Conservation (phyloP, 2,888 invertebrate genomes). For the Oscheius sp. region DNA sequence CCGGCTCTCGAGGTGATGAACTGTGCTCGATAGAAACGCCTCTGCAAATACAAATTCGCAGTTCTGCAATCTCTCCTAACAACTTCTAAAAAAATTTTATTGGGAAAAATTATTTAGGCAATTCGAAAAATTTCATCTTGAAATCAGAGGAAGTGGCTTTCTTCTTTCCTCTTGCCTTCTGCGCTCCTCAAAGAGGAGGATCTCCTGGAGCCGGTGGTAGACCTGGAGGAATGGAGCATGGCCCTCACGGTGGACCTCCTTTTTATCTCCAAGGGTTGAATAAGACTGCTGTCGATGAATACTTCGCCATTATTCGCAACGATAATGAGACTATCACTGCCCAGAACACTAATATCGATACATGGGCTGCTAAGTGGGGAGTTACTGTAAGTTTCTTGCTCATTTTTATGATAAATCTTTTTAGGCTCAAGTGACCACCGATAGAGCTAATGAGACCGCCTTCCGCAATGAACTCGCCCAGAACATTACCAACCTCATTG, state of each 20-base stretch:
- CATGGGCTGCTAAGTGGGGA: slow-evolving; percentile 45
- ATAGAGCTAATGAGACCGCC: slow-evolving; percentile 40
- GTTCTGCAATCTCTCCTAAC: not conserved
- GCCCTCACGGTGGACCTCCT: slow-evolving; percentile 41
- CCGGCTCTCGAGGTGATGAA: slow-evolving; percentile 29
- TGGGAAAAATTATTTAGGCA: no score
- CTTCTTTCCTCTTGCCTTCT: not conserved
- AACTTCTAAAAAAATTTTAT: no score
- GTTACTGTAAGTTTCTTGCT: slow-evolving; percentile 33
- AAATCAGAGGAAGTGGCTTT: no score
- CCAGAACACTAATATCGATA: slow-evolving; percentile 35
- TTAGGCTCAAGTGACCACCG: slow-evolving; percentile 37
- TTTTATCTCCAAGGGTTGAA: slow-evolving; percentile 47
- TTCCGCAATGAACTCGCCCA: slow-evolving; percentile 33
- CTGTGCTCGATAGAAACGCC: slow-evolving; percentile 23
- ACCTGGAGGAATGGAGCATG: slow-evolving; percentile 33
- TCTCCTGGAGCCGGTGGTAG: not conserved
- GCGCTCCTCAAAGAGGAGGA: not conserved
- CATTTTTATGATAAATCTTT: not conserved
- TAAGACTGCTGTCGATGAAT: slow-evolving; percentile 35
- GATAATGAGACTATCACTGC: slow-evolving; percentile 38
- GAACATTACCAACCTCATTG: slow-evolving; percentile 37
- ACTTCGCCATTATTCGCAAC: slow-evolving; percentile 41
- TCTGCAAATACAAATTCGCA: slow-evolving; percentile 26
- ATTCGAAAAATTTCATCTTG: no score